These are phyloP conservation scores for Rhinoptilus africanus DNA, from an alignment of 2,113 vertebrate species.

Conservation along the genomic window DNA sequence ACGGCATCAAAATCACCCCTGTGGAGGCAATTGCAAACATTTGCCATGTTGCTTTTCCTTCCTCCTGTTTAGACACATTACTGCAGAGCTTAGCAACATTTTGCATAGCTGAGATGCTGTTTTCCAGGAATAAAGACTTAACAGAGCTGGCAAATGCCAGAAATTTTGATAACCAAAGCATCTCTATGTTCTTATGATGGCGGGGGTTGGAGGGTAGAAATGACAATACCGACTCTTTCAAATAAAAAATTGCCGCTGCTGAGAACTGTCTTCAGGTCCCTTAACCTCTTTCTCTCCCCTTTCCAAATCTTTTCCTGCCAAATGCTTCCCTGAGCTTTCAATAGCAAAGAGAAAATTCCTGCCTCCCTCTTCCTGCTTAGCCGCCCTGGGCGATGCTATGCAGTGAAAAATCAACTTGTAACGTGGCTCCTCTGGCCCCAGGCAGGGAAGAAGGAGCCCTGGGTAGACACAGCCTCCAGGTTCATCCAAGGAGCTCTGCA, in stretches of 20 bases:
- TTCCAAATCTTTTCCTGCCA: neutral
- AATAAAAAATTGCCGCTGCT: neutral
- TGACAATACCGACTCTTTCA: neutral
- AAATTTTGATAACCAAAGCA: neutral
- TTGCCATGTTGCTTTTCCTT: neutral
- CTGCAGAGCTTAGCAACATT: neutral
- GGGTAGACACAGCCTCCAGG: neutral
- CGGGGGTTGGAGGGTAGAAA: neutral
- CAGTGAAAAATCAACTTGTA: neutral
- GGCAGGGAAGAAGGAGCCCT: neutral
- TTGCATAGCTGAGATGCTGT: neutral
- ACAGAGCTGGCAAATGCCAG: neutral
- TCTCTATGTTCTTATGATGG: neutral
- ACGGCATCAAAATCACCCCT: neutral
- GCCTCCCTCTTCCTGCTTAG: neutral
- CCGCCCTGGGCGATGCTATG: accelerated
- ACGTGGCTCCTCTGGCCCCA: neutral
- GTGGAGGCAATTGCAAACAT: neutral
- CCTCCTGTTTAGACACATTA: neutral
- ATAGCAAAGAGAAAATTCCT: neutral
- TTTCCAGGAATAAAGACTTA: neutral
- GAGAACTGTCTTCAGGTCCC: neutral
- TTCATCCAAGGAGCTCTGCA: neutral
- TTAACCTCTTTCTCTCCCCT: neutral
- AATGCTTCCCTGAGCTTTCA: neutral